phyloP scores from a whole-genome alignment of 2,888 invertebrate species.

The Rotaria socialis region DNA sequence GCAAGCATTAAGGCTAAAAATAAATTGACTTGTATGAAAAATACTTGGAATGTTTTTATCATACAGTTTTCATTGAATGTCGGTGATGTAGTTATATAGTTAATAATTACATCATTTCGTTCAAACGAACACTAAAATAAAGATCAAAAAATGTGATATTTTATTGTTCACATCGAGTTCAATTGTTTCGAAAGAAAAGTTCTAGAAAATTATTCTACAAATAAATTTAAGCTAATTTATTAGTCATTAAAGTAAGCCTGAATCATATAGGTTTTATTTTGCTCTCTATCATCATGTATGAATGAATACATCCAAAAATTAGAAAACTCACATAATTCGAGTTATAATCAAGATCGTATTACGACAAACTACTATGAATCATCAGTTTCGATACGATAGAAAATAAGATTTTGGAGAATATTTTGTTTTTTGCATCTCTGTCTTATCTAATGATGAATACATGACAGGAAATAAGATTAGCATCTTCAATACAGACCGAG shows the following conservation, averaged over 20 bases:
- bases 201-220: no score
- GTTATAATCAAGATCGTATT: no score
- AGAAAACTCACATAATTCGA: no score
- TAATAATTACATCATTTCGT: conserved; percentile 10
- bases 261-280: no score
- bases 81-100: conserved; percentile 40
- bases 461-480: not conserved
- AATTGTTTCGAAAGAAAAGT: no score
- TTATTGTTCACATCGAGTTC: no score
- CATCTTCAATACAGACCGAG: not conserved
- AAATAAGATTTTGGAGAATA: not conserved
- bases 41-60: not conserved
- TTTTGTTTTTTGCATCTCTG: not conserved
- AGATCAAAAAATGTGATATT: not conserved
- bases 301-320: no score
- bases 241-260: no score
- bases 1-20: conserved; percentile 1
- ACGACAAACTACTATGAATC: no score
- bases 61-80: conserved; percentile 40
- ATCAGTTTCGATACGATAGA: not conserved
- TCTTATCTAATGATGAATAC: not conserved
- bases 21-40: not conserved
- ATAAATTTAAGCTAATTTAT: no score
- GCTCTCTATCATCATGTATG: no score
- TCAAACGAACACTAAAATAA: conserved; percentile 13